Evolutionary conservation across 1,140 invertebrate genomes (phyloP), one percentile per base, ranked within the genome.

Genomic region (Drosophila carrolli): DNA sequence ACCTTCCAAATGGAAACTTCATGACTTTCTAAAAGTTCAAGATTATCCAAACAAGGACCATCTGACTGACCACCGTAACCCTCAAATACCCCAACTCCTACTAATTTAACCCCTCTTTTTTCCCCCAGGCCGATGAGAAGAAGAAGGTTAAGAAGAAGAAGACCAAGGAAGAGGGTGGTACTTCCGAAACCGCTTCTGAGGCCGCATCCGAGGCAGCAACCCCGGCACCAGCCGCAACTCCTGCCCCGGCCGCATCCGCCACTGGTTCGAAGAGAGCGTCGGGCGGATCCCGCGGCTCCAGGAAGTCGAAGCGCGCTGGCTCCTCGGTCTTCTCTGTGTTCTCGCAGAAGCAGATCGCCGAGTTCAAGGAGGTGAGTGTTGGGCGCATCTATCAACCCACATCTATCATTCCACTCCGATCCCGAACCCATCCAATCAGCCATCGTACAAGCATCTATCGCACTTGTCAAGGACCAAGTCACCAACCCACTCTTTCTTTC

Each of bases 301-400:
- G 94, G 91, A 95, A 95, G 94, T 96, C 96, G 66, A 97, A 97
- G 94, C 95, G 97, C 83, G 95, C 96, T 91, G 97, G 97, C 77
- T 97, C 97, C 93, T 98, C 97, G 94, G 97, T 98, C 89, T 98
- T 98, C 94, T 97, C 97, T 90, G 97, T 97, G 96, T 98, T 98
- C 95, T 96, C 96, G 65, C 97, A 98, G 94, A 96, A 96, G 94
- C 97, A 98, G 94, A 96, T 98, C 82, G 97, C 97, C 79, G 97
- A 98, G 93, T 98, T 98, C 95, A 98, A 98, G 94, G 97, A 98
- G 95, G 97, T 97, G 91, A 94, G 89, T 91, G 44, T 47, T 32
- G 4, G 23, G 10, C 23, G 23, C 23, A 23, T 32, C 29, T 2
- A 32, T 7, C 14, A 23, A 29, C 16, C 48, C 38, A 11, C n/a